Evolutionary conservation across 2,888 invertebrate genomes (phyloP).

Genomic region (Phlogophora meticulosa): DNA sequence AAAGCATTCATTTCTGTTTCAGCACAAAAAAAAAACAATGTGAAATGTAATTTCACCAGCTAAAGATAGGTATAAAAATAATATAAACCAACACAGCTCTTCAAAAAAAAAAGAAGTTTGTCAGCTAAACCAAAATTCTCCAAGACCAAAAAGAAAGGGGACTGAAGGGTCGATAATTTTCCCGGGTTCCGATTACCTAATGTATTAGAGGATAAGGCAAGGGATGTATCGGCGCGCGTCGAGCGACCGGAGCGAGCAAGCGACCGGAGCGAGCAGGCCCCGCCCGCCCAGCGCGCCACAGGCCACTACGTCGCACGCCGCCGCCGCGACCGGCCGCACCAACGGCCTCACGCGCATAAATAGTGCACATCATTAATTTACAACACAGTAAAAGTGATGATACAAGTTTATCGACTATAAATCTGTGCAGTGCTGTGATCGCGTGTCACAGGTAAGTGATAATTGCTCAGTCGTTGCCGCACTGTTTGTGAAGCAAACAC

Average conservation of each 20-base stretch:
- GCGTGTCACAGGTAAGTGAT: conserved; percentile 90
- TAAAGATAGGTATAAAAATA: not conserved
- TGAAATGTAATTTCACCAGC: not conserved
- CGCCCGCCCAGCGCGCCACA: conserved; percentile 84
- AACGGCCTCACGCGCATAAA: conserved; percentile 71
- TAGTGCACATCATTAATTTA: conserved; percentile 89
- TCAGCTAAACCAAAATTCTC: conserved; percentile 35
- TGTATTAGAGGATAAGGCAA: conserved; percentile 64
- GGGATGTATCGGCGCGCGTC: conserved; percentile 82
- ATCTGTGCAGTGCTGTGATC: conserved; percentile 89
- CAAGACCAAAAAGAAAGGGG: conserved; percentile 47
- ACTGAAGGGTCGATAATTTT: conserved; percentile 67
- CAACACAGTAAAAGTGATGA: conserved; percentile 90
- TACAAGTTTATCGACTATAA: conserved; percentile 90
- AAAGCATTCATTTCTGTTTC: conserved; percentile 6
- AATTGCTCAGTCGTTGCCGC: conserved; percentile 87
- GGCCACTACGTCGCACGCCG: conserved; percentile 78
- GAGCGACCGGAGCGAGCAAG: conserved; percentile 64
- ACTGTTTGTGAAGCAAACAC: conserved; percentile 85
- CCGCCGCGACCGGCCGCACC: conserved; percentile 85
- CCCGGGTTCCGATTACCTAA: conserved; percentile 63
- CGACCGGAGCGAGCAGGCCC: conserved; percentile 72
- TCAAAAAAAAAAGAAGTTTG: conserved; percentile 28
- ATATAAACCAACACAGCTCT: not conserved
- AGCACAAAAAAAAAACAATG: not conserved